phyloP scores from a whole-genome alignment of 1,140 invertebrate genomes.

The Seison nebaliae region DNA sequence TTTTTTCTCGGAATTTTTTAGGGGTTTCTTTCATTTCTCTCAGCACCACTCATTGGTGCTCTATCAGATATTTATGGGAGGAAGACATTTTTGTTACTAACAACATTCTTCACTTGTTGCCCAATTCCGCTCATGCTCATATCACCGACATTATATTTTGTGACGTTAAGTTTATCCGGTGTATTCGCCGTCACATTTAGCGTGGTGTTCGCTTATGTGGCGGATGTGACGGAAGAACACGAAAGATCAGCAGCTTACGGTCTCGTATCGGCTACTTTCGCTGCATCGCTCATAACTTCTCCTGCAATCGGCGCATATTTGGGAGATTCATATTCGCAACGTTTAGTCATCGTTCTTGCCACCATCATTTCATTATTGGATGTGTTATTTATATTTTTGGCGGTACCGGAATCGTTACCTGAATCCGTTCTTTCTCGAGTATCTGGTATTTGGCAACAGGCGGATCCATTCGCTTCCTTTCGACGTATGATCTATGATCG shows the following conservation, averaged over 20 bases:
- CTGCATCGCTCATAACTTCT: constrained; percentile 79
- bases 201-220: constrained; percentile 94
- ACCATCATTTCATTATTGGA: constrained; percentile 75
- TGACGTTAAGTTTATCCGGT: constrained; percentile 90
- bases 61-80: constrained; percentile 88
- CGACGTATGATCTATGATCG: constrained; percentile 5
- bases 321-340: constrained; percentile 59
- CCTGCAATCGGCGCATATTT: constrained; percentile 80
- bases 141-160: constrained; percentile 99
- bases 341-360: constrained; percentile 68
- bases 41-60: constrained; percentile 78
- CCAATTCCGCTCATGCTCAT: constrained; percentile 95
- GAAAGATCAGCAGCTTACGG: constrained; percentile 85
- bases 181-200: constrained; percentile 87
- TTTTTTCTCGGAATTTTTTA: no score
- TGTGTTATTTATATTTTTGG: constrained; percentile 86
- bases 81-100: constrained; percentile 86
- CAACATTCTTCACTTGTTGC: constrained; percentile 92
- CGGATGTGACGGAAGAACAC: constrained; percentile 88
- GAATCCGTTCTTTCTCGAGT: constrained; percentile 34
- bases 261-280: constrained; percentile 87
- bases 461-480: constrained; percentile 51
- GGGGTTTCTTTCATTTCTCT: constrained; percentile 82
- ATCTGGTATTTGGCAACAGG: constrained; percentile 46
- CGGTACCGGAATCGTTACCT: constrained; percentile 82